phyloP scores from a whole-genome alignment of 2,113 vertebrate species.

The Elgaria multicarinata region DNA sequence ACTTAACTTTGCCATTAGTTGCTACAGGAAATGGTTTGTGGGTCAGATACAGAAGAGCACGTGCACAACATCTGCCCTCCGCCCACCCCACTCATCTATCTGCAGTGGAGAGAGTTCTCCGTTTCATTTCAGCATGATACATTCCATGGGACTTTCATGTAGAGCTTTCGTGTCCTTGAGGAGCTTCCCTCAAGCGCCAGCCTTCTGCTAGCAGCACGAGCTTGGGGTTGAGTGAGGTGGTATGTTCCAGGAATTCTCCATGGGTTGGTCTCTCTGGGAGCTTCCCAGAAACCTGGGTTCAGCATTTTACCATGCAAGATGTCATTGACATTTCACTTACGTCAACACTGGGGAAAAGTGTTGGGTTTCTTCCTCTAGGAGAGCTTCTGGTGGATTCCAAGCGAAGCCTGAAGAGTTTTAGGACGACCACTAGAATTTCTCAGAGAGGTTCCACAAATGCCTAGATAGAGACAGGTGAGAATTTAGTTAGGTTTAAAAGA shows the following conservation, averaged over 20 bases:
- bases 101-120: neutral
- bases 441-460: too few species aligned
- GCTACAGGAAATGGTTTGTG: neutral
- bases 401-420: too few species aligned
- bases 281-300: neutral
- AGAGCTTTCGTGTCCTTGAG: neutral
- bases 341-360: neutral
- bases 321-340: neutral
- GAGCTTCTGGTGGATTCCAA: neutral
- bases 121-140: neutral
- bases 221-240: neutral
- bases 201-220: neutral
- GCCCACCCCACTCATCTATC: too few species aligned
- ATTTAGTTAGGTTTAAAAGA: too few species aligned
- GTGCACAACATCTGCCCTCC: neutral
- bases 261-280: neutral
- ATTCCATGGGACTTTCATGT: accelerated
- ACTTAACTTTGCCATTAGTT: neutral
- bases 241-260: neutral
- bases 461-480: too few species aligned
- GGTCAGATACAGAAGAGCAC: neutral
- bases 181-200: neutral
- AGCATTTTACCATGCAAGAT: neutral
- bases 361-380: neutral
- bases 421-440: too few species aligned